phyloP scores from a whole-genome alignment of 2,888 invertebrate species.

The Colostygia pectinataria region DNA sequence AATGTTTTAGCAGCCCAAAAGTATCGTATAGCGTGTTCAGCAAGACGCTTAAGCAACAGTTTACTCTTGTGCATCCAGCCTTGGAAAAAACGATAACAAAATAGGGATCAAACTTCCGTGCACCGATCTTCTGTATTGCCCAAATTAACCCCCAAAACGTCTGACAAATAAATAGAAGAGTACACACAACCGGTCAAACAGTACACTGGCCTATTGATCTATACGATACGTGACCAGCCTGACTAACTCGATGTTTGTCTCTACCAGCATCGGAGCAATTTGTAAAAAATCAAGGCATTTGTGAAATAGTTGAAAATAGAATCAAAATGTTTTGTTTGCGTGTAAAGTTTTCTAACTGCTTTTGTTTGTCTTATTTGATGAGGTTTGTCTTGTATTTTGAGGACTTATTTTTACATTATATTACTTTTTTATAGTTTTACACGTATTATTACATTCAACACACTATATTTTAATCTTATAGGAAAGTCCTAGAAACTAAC shows the following conservation, averaged over 20 bases:
- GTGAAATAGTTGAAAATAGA: conserved; percentile 31
- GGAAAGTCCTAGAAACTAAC: too few species aligned
- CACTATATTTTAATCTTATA: too few species aligned
- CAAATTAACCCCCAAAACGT: conserved; percentile 32
- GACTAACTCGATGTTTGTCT: conserved; percentile 43
- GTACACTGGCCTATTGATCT: conserved; percentile 30
- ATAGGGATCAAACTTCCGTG: too few species aligned
- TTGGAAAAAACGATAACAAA: too few species aligned
- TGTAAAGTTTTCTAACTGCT: neutral
- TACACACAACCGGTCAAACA: conserved; percentile 37
- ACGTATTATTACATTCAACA: too few species aligned
- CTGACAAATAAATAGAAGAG: conserved; percentile 44
- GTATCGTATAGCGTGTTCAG: too few species aligned
- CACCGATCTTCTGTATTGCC: conserved; percentile 4
- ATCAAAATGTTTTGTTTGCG: conserved; percentile 4
- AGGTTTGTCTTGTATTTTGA: too few species aligned
- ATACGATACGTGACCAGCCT: conserved; percentile 42
- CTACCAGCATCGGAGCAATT: conserved; percentile 34
- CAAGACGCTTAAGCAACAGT: too few species aligned
- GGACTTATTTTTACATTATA: too few species aligned
- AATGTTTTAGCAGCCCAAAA: too few species aligned
- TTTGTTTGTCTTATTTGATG: neutral
- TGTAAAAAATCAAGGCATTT: conserved; percentile 38
- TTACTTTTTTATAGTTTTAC: too few species aligned
- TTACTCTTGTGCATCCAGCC: too few species aligned